A percentile compares a stretch with the other conserved stretches of the same genome.
These are phyloP conservation scores for Stenurella melanura DNA, from an alignment of 2,888 invertebrate species.

Conservation along the genomic window DNA sequence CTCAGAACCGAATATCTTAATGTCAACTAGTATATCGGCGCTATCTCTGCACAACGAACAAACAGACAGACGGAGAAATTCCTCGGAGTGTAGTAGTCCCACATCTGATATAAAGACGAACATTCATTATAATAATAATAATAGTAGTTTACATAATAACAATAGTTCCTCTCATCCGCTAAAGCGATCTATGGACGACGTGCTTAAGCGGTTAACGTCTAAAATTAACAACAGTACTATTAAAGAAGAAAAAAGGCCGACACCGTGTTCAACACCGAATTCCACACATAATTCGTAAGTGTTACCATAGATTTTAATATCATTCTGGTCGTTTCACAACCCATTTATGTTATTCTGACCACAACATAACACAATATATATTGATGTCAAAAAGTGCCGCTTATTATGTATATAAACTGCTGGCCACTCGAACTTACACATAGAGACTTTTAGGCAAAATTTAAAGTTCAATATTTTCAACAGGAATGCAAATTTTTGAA, in stretches of 20 bases:
- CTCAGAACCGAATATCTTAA: conserved; percentile 63
- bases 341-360: no score
- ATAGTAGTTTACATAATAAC: conserved; percentile 80
- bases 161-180: conserved; percentile 78
- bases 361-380: no score
- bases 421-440: no score
- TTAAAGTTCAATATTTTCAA: no score
- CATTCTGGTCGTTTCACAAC: no score
- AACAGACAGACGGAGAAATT: conserved; percentile 73
- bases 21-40: conserved; percentile 68
- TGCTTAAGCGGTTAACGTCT: conserved; percentile 87
- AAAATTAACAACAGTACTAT: conserved; percentile 88
- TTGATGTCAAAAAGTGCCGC: no score
- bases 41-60: conserved; percentile 77
- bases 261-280: conserved; percentile 81
- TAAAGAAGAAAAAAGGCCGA: conserved; percentile 83
- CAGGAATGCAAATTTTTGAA: no score
- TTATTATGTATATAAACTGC: no score
- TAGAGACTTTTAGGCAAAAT: no score
- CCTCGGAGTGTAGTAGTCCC: conserved; percentile 85
- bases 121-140: conserved; percentile 76
- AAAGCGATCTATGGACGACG: conserved; percentile 93
- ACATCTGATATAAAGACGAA: conserved; percentile 80
- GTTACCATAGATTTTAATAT: no score
- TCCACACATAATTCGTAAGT: conserved; percentile 71